Evolutionary conservation across 2,888 invertebrate genomes (phyloP).

Genomic region (Agrochola macilenta): DNA sequence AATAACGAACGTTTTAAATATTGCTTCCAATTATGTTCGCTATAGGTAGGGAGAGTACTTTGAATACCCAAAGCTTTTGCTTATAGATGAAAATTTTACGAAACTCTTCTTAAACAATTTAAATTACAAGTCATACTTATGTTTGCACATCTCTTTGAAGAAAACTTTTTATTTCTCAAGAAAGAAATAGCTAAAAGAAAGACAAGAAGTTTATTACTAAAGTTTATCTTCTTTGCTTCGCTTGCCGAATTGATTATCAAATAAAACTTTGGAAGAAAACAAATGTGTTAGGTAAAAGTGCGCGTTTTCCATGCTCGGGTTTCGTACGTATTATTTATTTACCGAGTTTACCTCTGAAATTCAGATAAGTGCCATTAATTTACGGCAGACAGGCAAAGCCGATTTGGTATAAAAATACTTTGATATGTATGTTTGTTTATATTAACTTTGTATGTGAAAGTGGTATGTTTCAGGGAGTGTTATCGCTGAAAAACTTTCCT

Average conservation of each 20-base stretch:
- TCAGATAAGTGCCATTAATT: conserved; percentile 58
- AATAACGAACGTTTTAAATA: neutral
- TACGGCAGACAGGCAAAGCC: conserved; percentile 31
- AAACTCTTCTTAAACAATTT: conserved; percentile 57
- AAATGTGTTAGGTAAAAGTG: conserved; percentile 57
- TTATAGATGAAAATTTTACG: conserved; percentile 34
- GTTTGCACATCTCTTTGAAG: conserved; percentile 60
- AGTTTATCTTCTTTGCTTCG: conserved; percentile 69
- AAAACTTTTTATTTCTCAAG: conserved; percentile 60
- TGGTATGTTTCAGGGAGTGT: neutral
- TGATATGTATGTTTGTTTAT: conserved; percentile 14
- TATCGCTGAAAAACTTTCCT: neutral
- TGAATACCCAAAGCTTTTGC: conserved; percentile 16
- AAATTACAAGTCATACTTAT: conserved; percentile 60
- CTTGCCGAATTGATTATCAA: conserved; percentile 69
- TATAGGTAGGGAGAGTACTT: neutral
- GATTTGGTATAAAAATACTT: conserved; percentile 34
- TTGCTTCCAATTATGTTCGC: too few relatives aligned
- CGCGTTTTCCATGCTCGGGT: conserved; percentile 25
- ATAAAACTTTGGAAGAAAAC: conserved; percentile 69
- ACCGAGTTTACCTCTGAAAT: conserved; percentile 44
- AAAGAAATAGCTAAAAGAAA: conserved; percentile 57
- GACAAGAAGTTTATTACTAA: conserved; percentile 71
- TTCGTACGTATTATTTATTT: conserved; percentile 57
- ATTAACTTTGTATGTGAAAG: neutral